Base-by-base conservation (phyloP, 2,888 invertebrate genomes). In the Rosalia funebris region DNA sequence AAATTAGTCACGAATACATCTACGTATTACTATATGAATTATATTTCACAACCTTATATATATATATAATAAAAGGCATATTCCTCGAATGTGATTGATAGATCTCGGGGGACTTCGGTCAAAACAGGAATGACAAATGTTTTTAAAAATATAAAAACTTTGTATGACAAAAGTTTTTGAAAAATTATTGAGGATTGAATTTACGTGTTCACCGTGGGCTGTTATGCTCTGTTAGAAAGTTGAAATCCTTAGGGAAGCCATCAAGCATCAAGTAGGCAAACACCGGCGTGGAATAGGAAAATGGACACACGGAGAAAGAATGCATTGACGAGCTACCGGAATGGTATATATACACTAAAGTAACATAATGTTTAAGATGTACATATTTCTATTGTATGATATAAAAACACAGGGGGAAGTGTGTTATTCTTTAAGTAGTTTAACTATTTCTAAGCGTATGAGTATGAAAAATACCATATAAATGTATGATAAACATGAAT, bases 121-220 rank as follows among this genome's bases (percentile, higher is more conserved):
- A 79, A 79, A 79, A 79, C 77, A 79, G 72, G 75, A 76, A 79
- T 78, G 79, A 79, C 78, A 79, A 79, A 79, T 78, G 77, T 75
- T 74, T 73, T 73, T 62, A 68, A 71, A 73, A 76, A 75, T 72
- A 74, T 71, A 75, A 75, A 78, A 78, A 78, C 74, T 78, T 79
- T 73, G 72, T 74, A 75, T 72, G 75, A 77, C 76, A 77, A 78
- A 79, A 77, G 75, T 78, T 79, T 70, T 74, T 78, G 77, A 77
- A 79, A 79, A 79, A 79, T 79, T 79, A 78, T 77, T 68, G 75
- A 59, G 75, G 77, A 79, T 78, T 77, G 79, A 79, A 78, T 79
- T 78, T 77, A 73, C 72, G 59, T 61, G 58, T 63, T 66, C 56
- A 61, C 61, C 63, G 66, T 65, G 63, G 72, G 57, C 68, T 72